phyloP scores from a whole-genome alignment of 1,140 invertebrate genomes.

The Zaprionus nigranus region DNA sequence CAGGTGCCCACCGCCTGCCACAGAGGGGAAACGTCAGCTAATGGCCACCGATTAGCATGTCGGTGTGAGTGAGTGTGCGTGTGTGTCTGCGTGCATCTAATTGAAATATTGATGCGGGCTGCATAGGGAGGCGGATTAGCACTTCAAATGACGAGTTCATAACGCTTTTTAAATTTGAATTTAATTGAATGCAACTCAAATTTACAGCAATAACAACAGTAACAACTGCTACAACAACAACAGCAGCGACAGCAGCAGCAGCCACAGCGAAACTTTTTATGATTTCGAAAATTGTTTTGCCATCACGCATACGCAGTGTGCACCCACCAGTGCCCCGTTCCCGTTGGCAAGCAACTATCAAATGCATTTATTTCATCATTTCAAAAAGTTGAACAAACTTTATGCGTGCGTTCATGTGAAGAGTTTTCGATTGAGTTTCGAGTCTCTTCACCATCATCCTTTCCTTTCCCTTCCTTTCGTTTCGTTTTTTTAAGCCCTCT shows the following conservation, averaged over 20 bases:
- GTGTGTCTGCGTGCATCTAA: conserved; percentile 39
- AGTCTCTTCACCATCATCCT: conserved; percentile 12
- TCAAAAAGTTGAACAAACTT: conserved; percentile 56
- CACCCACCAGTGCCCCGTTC: neutral
- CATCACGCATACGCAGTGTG: conserved; percentile 37
- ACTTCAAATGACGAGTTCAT: conserved; percentile 31
- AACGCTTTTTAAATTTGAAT: conserved; percentile 57
- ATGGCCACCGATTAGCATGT: conserved; percentile 72
- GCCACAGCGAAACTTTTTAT: neutral
- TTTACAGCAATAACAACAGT: conserved; percentile 2
- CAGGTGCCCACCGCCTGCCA: conserved; percentile 45
- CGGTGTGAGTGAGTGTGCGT: conserved; percentile 5
- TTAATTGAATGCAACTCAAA: conserved; percentile 57
- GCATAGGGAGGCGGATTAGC: neutral
- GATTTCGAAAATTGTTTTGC: conserved; percentile 1
- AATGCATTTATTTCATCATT: conserved; percentile 71
- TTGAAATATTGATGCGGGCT: conserved; percentile 61
- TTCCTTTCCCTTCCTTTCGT: conserved; percentile 8
- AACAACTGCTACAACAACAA: neutral
- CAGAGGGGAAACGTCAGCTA: conserved; percentile 53
- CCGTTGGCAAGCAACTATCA: conserved; percentile 47
- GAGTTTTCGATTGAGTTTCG: conserved; percentile 77
- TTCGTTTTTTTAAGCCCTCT: conserved; percentile 19
- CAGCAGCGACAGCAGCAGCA: too few species aligned
- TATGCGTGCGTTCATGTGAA: conserved; percentile 43